phyloP scores from a whole-genome alignment of 1,140 invertebrate genomes.

The Hetaerina americana region DNA sequence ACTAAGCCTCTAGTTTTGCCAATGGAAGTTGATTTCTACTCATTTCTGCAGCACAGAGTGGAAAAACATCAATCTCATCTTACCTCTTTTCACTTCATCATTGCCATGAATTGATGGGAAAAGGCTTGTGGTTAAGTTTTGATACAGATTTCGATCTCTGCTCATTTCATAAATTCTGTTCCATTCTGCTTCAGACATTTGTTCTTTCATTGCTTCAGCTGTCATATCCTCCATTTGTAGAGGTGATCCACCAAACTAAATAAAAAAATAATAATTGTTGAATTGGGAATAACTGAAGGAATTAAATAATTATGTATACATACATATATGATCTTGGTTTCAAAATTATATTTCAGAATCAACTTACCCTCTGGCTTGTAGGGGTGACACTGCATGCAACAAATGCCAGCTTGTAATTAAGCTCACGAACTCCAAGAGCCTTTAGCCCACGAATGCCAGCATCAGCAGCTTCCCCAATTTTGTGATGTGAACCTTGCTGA shows the following conservation, averaged over 20 bases:
- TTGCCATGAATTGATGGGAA: conserved; percentile 98
- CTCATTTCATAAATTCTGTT: conserved; percentile 96
- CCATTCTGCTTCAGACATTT: conserved; percentile 93
- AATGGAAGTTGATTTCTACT: too few species aligned
- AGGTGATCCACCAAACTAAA: conserved; percentile 54
- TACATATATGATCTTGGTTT: too few species aligned
- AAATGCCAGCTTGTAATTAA: conserved; percentile 92
- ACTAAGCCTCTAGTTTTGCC: too few species aligned
- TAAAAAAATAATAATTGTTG: conserved; percentile 15
- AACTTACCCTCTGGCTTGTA: conserved; percentile 59
- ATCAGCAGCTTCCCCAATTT: conserved; percentile 52
- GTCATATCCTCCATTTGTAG: conserved; percentile 68
- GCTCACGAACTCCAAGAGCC: conserved; percentile 85
- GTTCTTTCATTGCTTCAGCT: conserved; percentile 81
- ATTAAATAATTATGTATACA: not conserved
- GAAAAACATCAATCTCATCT: too few species aligned
- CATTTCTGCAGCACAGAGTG: too few species aligned
- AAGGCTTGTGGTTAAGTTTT: conserved; percentile 82
- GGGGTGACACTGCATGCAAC: conserved; percentile 83
- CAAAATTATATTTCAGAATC: not conserved
- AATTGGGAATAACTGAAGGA: conserved; percentile 7
- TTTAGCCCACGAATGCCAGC: conserved; percentile 82
- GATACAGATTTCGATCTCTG: conserved; percentile 80
- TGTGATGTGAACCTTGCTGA: conserved; percentile 32
- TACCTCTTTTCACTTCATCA: conserved; percentile 90